Conservation (phyloP, 2,888 invertebrate genomes). For the Ochropacha duplaris region DNA sequence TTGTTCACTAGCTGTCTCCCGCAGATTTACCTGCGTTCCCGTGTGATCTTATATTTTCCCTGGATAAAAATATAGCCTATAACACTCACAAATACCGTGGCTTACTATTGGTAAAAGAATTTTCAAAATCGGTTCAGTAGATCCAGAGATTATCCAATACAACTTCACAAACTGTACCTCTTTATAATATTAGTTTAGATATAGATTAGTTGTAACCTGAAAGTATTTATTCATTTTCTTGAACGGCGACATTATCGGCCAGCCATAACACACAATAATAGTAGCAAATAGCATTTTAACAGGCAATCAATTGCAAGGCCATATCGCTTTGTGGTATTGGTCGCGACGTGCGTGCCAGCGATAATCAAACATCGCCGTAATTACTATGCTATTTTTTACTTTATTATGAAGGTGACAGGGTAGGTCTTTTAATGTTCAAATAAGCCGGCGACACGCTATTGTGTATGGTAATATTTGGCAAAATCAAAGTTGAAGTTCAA, state of each 20-base stretch:
- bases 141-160: too few relatives aligned
- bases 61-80: too few relatives aligned
- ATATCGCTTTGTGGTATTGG: slow-evolving; percentile 16
- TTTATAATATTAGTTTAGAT: too few relatives aligned
- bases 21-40: too few relatives aligned
- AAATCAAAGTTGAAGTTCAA: background rate
- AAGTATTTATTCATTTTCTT: background rate
- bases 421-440: background rate
- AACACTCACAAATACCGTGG: too few relatives aligned
- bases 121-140: too few relatives aligned
- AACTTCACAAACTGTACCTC: too few relatives aligned
- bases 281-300: slow-evolving; percentile 17
- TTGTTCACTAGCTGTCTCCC: too few relatives aligned
- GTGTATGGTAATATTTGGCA: background rate
- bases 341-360: slow-evolving; percentile 16
- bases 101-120: too few relatives aligned
- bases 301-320: slow-evolving; percentile 33
- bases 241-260: background rate
- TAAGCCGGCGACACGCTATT: background rate
- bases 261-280: background rate
- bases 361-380: background rate
- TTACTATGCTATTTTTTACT: background rate
- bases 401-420: background rate
- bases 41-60: too few relatives aligned
- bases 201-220: background rate